Base-by-base conservation (phyloP, 2,888 invertebrate genomes). In the Cantharis rustica region DNA sequence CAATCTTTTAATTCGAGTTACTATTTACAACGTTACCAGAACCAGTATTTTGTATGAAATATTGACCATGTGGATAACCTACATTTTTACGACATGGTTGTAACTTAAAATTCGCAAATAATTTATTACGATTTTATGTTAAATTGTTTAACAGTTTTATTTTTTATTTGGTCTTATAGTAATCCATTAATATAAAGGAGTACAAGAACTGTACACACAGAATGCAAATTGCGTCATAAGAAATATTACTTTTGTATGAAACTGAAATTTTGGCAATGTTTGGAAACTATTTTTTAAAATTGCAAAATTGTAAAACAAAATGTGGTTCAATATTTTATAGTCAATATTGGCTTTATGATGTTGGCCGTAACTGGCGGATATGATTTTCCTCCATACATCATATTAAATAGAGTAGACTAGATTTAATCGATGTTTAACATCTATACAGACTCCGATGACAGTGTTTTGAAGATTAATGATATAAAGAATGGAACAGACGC, bases 351-450 rank as follows among this genome's bases (percentile, higher is more conserved):
- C 47, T n/a, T 47, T 47, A n/a, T n/a, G n/a, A 47, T 47, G 31
- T 31, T 31, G 47, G 64, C 23, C 20, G 64, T 23, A 66, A 66
- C 64, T 66, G 64, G 10, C 64, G 64, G 64, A 66, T 31, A 16
- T 69, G 10, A 69, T 69, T 31, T 61, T 69, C 47, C 20, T 69
- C 20, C 69, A 17, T 69, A 47, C 7, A 47, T 20, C 71, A 71
- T 26, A 71, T 47, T 71, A 61, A 71, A 61, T 62, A 27, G n/a
- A 71, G 17, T n/a, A 72, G 10, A 72, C 23, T 73, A 16, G 13
- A 68, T 23, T 73, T 69, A 69, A 69, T 73, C 68, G 73, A 69
- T 61, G 62, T 73, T 72, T 73, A 73, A 69, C 73, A 73, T 73
- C 20, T 68, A 68, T 72, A 72, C 62, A 68, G 15, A 73, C 23